Base-by-base conservation (phyloP, 2,888 invertebrate species). In the Hyposoter dolosus region DNA sequence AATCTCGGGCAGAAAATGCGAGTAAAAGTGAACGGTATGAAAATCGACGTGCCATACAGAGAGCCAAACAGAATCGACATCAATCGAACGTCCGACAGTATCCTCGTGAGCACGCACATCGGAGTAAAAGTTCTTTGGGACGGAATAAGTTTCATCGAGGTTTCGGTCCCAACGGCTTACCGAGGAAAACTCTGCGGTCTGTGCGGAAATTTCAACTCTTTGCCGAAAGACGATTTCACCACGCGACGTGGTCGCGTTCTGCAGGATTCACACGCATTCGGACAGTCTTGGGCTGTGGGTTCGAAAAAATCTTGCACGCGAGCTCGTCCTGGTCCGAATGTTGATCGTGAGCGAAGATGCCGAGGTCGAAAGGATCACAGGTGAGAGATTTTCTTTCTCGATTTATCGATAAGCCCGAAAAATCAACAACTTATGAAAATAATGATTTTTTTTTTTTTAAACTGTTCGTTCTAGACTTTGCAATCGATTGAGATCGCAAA, bases 201-300 rank as follows among this genome's bases (percentile, higher is more conserved):
- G 23, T 99, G 99, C 92, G 99, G 99, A 0, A 99, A 99, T 93
- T 99, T 97, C 94, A 99, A 99, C 94, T 97, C 97, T 68, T 95
- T 97, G 87, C 96, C 97, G 3, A 96, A 97, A 88, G 99, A 99
- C 93, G 99, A 99, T 94, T 96, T 98, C 92, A 96, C 95, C 88
- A 96, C 96, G 74, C 95, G 97, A 76, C 96, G 96, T 88, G 98
- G 97, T 12, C 95, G 95, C 71, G 94, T 96, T 71, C 95, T 97
- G 84, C 95, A 95, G 68, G 97, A 98, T 89, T 94, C 95, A 0
- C 94, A 95, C 74, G 90, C 96, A 78, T 98, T 99, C 91, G 98
- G 98, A 3, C 96, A 97, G 72, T 98, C 98, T 4, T 99, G 99
- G 99, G 96, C 98, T 77, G 97, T 98, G 1, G 98, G 98, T 0